phyloP scores from a whole-genome alignment of 2,113 vertebrate genomes.

The Pachyramphus minor region DNA sequence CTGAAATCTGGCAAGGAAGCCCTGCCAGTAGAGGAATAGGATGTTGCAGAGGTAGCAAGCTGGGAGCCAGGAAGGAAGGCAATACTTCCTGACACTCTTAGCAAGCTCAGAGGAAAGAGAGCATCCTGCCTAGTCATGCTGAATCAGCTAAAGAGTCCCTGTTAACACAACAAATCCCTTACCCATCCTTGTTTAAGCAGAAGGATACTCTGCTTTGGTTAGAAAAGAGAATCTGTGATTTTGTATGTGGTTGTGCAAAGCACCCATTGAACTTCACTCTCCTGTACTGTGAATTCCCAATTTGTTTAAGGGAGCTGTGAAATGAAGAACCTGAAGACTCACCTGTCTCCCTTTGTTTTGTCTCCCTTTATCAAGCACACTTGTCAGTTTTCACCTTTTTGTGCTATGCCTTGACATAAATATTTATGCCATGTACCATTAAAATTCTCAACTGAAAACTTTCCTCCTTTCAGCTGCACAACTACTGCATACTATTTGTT shows the following conservation, averaged over 20 bases:
- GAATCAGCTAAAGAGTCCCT: not conserved
- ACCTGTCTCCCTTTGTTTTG: not conserved
- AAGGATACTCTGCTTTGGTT: not conserved
- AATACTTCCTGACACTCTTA: constrained; percentile 22
- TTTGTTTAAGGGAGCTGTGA: not conserved
- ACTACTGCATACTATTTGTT: not conserved
- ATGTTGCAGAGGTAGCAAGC: not conserved
- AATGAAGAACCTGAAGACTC: not conserved
- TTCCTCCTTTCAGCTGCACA: not conserved
- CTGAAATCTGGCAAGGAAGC: not conserved
- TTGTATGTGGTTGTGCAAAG: not conserved
- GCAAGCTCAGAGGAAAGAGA: not conserved
- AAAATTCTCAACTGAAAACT: not conserved
- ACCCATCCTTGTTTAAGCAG: not conserved
- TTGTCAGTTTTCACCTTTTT: not conserved
- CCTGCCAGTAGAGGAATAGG: not conserved
- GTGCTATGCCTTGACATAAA: not conserved
- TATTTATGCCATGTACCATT: not conserved
- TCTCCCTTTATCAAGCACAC: not conserved
- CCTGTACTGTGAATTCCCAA: not conserved
- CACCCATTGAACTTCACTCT: not conserved
- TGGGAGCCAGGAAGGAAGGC: constrained; percentile 27
- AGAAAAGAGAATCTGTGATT: not conserved
- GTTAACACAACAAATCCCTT: not conserved
- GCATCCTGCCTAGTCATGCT: constrained; percentile 33